Evolutionary conservation across 2,113 vertebrate genomes (phyloP).

Genomic region (Vireo altiloquus): DNA sequence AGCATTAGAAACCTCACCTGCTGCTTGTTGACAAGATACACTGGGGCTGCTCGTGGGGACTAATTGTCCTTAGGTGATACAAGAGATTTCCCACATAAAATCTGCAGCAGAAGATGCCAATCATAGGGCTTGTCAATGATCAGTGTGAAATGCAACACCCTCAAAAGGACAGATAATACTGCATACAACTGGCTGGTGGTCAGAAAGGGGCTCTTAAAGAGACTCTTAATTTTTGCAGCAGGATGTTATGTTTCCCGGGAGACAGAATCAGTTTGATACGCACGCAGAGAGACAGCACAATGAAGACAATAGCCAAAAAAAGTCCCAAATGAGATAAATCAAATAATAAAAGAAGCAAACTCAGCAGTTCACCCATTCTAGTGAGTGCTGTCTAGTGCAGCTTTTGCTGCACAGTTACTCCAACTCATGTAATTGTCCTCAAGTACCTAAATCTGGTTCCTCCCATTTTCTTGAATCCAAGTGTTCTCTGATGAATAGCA

Average conservation of each 20-base stretch:
- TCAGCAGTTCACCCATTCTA: not conserved
- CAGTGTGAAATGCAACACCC: not conserved
- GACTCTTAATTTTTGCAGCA: not conserved
- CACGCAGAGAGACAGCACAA: fast-evolving
- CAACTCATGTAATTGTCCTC: not conserved
- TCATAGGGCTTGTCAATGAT: not conserved
- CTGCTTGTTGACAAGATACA: not conserved
- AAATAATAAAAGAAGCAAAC: not conserved
- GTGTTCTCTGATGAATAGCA: not conserved
- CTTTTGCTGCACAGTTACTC: not conserved
- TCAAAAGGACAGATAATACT: not conserved
- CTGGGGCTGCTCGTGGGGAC: not conserved
- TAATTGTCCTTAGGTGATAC: not conserved
- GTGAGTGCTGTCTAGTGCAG: not conserved
- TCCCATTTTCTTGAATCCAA: not conserved
- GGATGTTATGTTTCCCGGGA: not conserved
- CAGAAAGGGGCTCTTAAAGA: not conserved
- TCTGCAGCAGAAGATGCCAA: not conserved
- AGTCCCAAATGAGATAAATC: not conserved
- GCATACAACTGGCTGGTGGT: not conserved
- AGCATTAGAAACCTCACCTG: not conserved
- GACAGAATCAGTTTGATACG: not conserved
- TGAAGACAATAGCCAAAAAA: not conserved
- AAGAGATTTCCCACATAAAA: not conserved
- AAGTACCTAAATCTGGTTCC: not conserved